Evolutionary conservation across 1,140 invertebrate genomes (phyloP).

Genomic region (Papilio machaon): DNA sequence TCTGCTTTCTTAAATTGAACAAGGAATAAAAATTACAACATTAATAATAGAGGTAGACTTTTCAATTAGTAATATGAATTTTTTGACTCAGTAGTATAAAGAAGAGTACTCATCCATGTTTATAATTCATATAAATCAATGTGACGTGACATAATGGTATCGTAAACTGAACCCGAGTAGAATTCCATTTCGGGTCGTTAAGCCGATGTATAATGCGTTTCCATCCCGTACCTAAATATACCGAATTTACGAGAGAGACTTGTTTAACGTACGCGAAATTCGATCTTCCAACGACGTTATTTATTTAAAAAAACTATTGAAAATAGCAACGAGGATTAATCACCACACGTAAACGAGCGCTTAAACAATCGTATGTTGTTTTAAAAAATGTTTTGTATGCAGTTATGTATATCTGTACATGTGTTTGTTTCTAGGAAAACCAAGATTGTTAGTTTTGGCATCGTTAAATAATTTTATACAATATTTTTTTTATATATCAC

Average conservation of each 20-base stretch:
- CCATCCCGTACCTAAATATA: constrained; percentile 26
- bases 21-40: background rate
- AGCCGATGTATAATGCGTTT: constrained; percentile 11
- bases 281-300: constrained; percentile 5
- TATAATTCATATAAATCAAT: constrained; percentile 28
- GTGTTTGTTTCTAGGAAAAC: background rate
- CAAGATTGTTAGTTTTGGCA: background rate
- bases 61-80: background rate
- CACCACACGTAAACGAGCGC: background rate
- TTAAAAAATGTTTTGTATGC: constrained; percentile 6
- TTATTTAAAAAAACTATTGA: constrained; percentile 30
- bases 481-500: too few relatives aligned
- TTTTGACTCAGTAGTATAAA: background rate
- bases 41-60: background rate
- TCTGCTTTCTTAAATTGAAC: too few relatives aligned
- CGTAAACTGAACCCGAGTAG: constrained; percentile 21
- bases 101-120: background rate
- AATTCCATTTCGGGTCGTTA: constrained; percentile 31
- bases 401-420: background rate
- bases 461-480: background rate
- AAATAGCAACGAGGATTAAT: constrained; percentile 16
- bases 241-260: constrained; percentile 14
- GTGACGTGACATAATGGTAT: constrained; percentile 19
- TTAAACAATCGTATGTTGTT: constrained; percentile 13
- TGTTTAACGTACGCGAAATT: constrained; percentile 23